Evolutionary conservation across 2,888 invertebrate species (phyloP), one percentile per base, ranked within the genome.

Genomic region (Operophtera brumata): DNA sequence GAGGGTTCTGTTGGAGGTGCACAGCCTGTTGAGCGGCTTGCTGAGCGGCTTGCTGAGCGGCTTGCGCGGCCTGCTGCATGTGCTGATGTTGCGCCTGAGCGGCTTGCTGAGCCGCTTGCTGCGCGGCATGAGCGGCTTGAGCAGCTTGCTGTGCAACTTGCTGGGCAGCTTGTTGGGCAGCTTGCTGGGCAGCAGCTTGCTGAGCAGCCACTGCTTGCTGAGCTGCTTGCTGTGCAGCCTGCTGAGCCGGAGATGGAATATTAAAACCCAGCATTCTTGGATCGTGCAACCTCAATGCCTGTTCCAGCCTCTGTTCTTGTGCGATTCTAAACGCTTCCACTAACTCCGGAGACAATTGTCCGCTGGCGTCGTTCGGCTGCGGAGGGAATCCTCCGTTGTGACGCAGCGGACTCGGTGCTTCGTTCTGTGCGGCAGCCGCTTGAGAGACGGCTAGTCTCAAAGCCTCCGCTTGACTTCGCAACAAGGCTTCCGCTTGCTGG

Each of bases 381-480:
- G 84, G 86, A 40, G 86, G 80, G 50, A 86, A 89, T 1, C 90
- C 86, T 50, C 90, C 90, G 70, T 90, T 90, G 74, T 90, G 90
- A 73, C 89, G 77, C 47, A 89, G 64, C 9, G 89, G 89, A 67
- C 86, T 87, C 10, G 80, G 71, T 1, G 81, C 74, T 51, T 86
- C 89, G 51, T 77, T 82, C 44, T 89, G 91, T 1, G 91, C 92
- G 0, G 92, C 92, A 0, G 92, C 92, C 0, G 93, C 94, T 73
- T 95, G 94, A 7, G 93, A 93, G 62, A 96, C 96, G 32, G 96
- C 96, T 54, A 96, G 82, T 70, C 96, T 91, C 34, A 97, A 89
- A 0, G 96, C 96, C 79, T 96, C 96, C 0, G 96, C 96, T 74
- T 97, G 96, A 66, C 95, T 95, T 73, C 96, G 91, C 14, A 97